Conservation (phyloP, 2,888 invertebrate genomes). For the Drosophila glabriapex region DNA sequence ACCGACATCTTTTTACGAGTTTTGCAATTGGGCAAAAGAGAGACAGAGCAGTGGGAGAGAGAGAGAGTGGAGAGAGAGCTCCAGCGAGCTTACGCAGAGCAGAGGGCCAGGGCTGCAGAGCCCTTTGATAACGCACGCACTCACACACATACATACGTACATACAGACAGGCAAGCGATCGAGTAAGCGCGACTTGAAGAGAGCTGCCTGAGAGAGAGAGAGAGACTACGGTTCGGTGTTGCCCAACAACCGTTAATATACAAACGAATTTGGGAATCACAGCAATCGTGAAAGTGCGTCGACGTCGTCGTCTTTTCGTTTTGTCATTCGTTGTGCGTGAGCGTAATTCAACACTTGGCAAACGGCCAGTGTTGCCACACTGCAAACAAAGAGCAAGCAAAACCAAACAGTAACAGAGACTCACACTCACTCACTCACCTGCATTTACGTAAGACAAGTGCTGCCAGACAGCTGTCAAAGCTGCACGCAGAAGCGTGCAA, state of each 20-base stretch:
- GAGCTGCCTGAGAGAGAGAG: slow-evolving; percentile 25
- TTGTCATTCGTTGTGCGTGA: slow-evolving; percentile 38
- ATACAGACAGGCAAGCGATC: slow-evolving; percentile 31
- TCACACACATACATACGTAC: slow-evolving; percentile 18
- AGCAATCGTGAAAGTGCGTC: slow-evolving; percentile 68
- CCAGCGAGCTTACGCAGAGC: slow-evolving; percentile 27
- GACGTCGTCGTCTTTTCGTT: slow-evolving; percentile 26
- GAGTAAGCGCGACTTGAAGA: slow-evolving; percentile 17
- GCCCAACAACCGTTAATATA: slow-evolving; percentile 48
- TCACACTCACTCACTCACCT: neutral
- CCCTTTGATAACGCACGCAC: slow-evolving; percentile 68
- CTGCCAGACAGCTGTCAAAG: neutral
- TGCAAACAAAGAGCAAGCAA: slow-evolving; percentile 8
- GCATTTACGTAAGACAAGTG: slow-evolving; percentile 9
- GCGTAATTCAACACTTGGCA: slow-evolving; percentile 32
- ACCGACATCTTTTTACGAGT: slow-evolving; percentile 78
- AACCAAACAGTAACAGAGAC: neutral
- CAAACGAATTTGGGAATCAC: slow-evolving; percentile 65
- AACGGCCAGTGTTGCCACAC: slow-evolving; percentile 51
- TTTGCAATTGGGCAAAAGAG: slow-evolving; percentile 66
- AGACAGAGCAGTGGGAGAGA: slow-evolving; percentile 11
- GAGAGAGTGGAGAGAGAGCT: slow-evolving; percentile 9
- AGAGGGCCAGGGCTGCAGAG: slow-evolving; percentile 54
- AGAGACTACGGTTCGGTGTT: slow-evolving; percentile 29
- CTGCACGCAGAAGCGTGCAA: neutral